These are phyloP conservation scores for Pseudomyrmex sp. DNA, from an alignment of 1,140 invertebrate genomes.

Conservation along the genomic window DNA sequence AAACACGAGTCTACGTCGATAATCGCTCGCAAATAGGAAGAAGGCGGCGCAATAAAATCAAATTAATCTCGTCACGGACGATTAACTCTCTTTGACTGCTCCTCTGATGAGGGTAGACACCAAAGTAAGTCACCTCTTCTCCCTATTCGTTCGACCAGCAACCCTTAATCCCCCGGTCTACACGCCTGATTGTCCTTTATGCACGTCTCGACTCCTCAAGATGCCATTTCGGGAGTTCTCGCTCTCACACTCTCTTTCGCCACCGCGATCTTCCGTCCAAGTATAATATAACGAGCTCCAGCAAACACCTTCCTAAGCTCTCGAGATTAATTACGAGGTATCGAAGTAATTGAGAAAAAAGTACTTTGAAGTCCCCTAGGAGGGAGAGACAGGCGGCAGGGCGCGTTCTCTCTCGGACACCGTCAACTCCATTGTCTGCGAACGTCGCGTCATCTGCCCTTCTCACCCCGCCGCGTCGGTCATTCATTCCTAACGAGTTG, in stretches of 20 bases:
- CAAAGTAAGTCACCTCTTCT: constrained; percentile 6
- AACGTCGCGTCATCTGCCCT: constrained; percentile 47
- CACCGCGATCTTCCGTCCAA: not conserved
- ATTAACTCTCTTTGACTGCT: constrained; percentile 50
- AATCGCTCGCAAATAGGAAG: constrained; percentile 41
- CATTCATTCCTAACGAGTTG: constrained; percentile 80
- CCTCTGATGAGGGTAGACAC: not conserved
- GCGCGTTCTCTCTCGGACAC: not conserved
- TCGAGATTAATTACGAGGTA: constrained; percentile 72
- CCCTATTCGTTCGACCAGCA: not conserved
- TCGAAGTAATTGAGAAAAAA: constrained; percentile 70
- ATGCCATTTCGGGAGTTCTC: constrained; percentile 5
- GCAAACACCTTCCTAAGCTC: constrained; percentile 54
- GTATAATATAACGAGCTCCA: constrained; percentile 49
- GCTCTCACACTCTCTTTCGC: not conserved
- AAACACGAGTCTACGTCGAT: not conserved
- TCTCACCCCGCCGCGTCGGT: constrained; percentile 22
- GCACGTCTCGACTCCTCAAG: constrained; percentile 29
- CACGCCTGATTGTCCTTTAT: constrained; percentile 13
- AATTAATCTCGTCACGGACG: constrained; percentile 38
- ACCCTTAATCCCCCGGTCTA: not conserved
- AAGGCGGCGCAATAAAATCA: constrained; percentile 17
- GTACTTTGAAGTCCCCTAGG: constrained; percentile 54
- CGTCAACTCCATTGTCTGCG: constrained; percentile 61
- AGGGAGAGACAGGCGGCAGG: not conserved